Conservation (phyloP, 2,888 invertebrate genomes). For the Arrhopalites spinosus region DNA sequence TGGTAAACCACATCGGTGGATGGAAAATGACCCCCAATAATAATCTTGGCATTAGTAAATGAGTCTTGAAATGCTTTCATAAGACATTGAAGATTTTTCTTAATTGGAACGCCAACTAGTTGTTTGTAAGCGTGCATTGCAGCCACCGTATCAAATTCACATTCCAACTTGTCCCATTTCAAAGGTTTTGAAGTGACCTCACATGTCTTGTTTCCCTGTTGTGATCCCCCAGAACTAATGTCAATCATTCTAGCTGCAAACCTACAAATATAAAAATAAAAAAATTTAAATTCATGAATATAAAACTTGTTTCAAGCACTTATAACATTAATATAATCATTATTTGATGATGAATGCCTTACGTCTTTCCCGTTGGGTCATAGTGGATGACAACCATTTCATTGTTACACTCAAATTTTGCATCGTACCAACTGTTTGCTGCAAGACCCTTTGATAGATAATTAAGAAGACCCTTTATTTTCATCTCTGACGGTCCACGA, state of each 20-base stretch:
- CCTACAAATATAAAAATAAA: slow-evolving; percentile 10
- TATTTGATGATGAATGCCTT: slow-evolving; percentile 46
- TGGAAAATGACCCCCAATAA: slow-evolving; percentile 74
- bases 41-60: slow-evolving; percentile 64
- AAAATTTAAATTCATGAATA: not conserved
- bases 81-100: slow-evolving; percentile 50
- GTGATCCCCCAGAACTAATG: not conserved
- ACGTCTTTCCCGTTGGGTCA: slow-evolving; percentile 63
- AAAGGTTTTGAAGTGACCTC: slow-evolving; percentile 38
- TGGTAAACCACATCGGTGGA: slow-evolving; percentile 70
- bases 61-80: slow-evolving; percentile 51
- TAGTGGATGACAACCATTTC: slow-evolving; percentile 71
- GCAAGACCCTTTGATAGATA: slow-evolving; percentile 63
- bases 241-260: slow-evolving; percentile 32
- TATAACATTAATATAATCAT: not conserved
- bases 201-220: slow-evolving; percentile 31
- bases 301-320: not conserved
- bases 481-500: slow-evolving; percentile 64
- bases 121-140: slow-evolving; percentile 51
- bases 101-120: slow-evolving; percentile 48
- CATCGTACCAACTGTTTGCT: slow-evolving; percentile 47
- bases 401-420: slow-evolving; percentile 44
- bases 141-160: slow-evolving; percentile 51
- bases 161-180: slow-evolving; percentile 51
- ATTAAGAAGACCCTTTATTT: slow-evolving; percentile 66